Evolutionary conservation across 2,797 vertebrate species (phyloP).

Genomic region (Heterohyrax brucei): DNA sequence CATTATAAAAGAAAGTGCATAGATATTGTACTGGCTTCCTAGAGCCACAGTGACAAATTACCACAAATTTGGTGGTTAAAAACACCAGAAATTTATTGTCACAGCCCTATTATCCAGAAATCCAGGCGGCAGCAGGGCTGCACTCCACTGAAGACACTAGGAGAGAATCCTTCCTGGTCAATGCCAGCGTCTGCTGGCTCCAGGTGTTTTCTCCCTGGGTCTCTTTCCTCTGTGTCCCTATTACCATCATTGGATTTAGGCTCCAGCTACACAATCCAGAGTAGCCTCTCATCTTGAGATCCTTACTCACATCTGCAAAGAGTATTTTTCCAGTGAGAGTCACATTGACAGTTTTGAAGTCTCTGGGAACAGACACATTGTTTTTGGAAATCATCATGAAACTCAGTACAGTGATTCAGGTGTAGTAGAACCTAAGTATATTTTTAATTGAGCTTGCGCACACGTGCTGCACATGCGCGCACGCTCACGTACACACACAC

Average conservation of each 20-base stretch:
- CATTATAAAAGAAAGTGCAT: conserved; percentile 3
- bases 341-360: background rate
- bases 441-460: background rate
- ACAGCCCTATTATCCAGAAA: background rate
- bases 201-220: no score
- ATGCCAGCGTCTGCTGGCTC: no score
- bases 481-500: background rate
- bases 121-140: background rate
- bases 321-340: background rate
- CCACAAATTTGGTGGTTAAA: background rate
- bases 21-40: background rate
- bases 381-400: background rate
- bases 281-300: background rate
- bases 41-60: no score
- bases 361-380: background rate
- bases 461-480: no score
- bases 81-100: background rate
- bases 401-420: background rate
- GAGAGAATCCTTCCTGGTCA: background rate
- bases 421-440: background rate
- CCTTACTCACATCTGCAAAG: background rate
- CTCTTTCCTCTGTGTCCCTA: no score
- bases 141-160: background rate
- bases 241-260: background rate
- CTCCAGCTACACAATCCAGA: background rate